Evolutionary conservation across 2,888 invertebrate genomes (phyloP), one percentile per base, ranked within the genome.

Genomic region (Patella depressa): DNA sequence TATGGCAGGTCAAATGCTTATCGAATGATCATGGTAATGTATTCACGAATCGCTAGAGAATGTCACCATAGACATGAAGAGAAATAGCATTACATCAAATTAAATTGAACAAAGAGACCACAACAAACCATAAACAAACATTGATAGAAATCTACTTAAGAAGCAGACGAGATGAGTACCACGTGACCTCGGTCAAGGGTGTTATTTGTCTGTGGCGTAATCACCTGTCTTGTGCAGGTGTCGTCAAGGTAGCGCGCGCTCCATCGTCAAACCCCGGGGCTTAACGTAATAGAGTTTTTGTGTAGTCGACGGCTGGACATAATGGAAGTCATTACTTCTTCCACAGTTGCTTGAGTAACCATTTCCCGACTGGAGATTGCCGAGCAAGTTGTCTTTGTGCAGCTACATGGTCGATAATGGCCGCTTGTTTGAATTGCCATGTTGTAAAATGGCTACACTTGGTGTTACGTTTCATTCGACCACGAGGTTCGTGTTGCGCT

Each of bases 181-280:
- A 65, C 65, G 65, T 65, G 65, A 65, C 65, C 65, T 65, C 65
- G 65, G 65, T 65, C 65, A 65, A 65, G 65, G 65, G 65, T 65
- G 65, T 65, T 65, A 65, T 65, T 65, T 65, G 65, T 65, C 65
- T 65, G 65, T 65, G 65, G 65, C 65, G 65, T 65, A 65, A 65
- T 65, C 65, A 65, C 65, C 65, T 65, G 65, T 65, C 65, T 19
- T 24, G 24, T 65, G 65, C 65, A 65, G 65, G 65, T 65, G 65
- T 65, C 19, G 65, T 65, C 65, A 65, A 65, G 65, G 65, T 65
- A 65, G 65, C 65, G 65, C 65, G 65, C 65, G 65, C 65, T 65
- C 12, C 65, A 24, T 24, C 9, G 0, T 24, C 65, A 19, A 24
- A 65, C 65, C 65, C 24, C 3, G 65, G 24, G 65, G 65, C 65